phyloP scores from a whole-genome alignment of 2,113 vertebrate species.

The Suricata suricatta region DNA sequence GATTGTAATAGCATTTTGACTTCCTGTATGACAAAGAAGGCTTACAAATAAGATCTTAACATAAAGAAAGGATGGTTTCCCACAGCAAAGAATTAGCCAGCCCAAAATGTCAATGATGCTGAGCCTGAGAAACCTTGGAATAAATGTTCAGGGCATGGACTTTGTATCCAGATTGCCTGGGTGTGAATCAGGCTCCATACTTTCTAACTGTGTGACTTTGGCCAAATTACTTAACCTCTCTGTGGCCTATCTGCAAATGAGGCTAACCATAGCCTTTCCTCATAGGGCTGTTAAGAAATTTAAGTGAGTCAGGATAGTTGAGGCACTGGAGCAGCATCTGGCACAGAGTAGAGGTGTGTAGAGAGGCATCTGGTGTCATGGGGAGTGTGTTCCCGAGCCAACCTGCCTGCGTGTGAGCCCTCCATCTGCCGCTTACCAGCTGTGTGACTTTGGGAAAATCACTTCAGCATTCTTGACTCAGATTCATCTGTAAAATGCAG shows the following conservation, averaged over 20 bases:
- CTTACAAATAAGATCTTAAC: constrained; percentile 98
- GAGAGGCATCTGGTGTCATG: not conserved
- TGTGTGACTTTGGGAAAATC: not conserved
- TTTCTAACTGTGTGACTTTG: not conserved
- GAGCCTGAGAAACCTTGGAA: not conserved
- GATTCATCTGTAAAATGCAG: not conserved
- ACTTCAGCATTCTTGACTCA: not conserved
- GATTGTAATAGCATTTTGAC: constrained; percentile 95
- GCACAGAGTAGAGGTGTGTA: not conserved
- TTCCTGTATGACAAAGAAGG: constrained; percentile 90
- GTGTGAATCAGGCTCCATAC: not conserved
- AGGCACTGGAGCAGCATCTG: not conserved
- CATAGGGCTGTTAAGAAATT: not conserved
- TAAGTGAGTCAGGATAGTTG: not conserved
- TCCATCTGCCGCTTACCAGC: not conserved
- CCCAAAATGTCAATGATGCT: not conserved
- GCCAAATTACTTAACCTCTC: not conserved
- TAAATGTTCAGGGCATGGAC: not conserved
- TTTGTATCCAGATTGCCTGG: not conserved
- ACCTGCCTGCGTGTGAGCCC: not conserved
- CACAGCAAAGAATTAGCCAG: not conserved
- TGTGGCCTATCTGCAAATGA: not conserved
- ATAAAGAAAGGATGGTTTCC: constrained; percentile 63
- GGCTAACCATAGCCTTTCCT: not conserved
- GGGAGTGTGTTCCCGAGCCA: not conserved